These are phyloP conservation scores for Asteroscopus sphinx DNA, from an alignment of 2,888 invertebrate species.

Conservation along the genomic window DNA sequence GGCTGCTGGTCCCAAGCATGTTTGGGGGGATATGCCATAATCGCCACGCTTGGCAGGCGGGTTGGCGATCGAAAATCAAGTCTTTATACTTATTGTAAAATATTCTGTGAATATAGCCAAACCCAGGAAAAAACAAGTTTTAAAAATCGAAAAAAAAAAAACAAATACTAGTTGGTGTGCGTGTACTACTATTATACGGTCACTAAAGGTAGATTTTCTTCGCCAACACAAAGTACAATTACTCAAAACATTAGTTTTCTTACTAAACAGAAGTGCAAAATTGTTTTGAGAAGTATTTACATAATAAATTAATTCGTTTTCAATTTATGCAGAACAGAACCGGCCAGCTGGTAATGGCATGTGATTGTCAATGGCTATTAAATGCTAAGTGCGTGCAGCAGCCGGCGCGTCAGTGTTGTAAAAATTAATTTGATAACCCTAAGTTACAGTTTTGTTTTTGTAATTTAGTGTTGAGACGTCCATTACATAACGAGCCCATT, in stretches of 20 bases:
- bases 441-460: not conserved
- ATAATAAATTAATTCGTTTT: slow-evolving; percentile 62
- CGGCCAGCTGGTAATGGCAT: slow-evolving; percentile 54
- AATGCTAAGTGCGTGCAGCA: slow-evolving; percentile 54
- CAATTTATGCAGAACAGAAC: slow-evolving; percentile 52
- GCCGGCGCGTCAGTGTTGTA: slow-evolving; percentile 38
- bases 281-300: slow-evolving; percentile 50
- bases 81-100: too few species aligned
- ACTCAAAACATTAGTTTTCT: slow-evolving; percentile 27
- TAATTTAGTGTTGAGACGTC: too few species aligned
- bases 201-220: not conserved
- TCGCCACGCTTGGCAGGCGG: too few species aligned
- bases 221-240: slow-evolving; percentile 6
- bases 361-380: slow-evolving; percentile 60
- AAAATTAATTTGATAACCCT: slow-evolving; percentile 50
- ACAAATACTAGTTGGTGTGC: too few species aligned
- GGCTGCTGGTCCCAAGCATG: too few species aligned
- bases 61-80: too few species aligned
- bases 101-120: too few species aligned
- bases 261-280: slow-evolving; percentile 42
- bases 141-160: too few species aligned
- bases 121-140: too few species aligned
- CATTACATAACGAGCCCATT: too few species aligned
- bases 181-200: too few species aligned
- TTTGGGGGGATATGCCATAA: too few species aligned